phyloP scores from a whole-genome alignment of 1,140 invertebrate species.

The Apolygus lucorum region DNA sequence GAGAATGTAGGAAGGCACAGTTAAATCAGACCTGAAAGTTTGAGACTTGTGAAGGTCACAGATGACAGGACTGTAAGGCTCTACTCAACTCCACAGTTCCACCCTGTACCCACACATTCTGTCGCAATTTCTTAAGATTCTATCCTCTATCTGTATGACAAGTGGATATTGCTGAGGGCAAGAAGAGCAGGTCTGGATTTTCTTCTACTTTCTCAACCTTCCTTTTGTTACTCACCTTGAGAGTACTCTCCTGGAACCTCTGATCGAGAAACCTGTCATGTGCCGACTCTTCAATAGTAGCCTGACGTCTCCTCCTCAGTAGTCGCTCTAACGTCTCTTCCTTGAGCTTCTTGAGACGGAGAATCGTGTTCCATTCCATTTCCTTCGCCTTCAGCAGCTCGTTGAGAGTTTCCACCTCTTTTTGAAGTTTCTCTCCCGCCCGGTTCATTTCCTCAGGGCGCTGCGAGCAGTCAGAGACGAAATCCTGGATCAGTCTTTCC shows the following conservation, averaged over 20 bases:
- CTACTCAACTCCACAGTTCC: too few relatives aligned
- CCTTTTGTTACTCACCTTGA: conserved; percentile 8
- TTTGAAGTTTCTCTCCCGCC: conserved; percentile 47
- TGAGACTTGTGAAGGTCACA: too few relatives aligned
- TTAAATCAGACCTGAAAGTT: too few relatives aligned
- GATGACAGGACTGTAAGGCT: too few relatives aligned
- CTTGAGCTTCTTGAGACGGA: conserved; percentile 67
- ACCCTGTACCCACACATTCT: too few relatives aligned
- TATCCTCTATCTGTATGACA: too few relatives aligned
- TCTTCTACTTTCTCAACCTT: too few relatives aligned
- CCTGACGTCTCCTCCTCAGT: conserved; percentile 51
- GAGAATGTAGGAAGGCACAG: too few relatives aligned
- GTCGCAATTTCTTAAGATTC: too few relatives aligned
- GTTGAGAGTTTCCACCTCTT: conserved; percentile 55
- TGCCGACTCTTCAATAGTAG: background rate
- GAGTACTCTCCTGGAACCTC: too few relatives aligned
- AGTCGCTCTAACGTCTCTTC: conserved; percentile 64
- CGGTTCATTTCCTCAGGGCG: conserved; percentile 49
- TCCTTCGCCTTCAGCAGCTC: conserved; percentile 64
- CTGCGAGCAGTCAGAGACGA: conserved; percentile 47
- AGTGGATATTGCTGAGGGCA: too few relatives aligned
- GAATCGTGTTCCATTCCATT: conserved; percentile 72
- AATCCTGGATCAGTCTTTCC: conserved; percentile 46
- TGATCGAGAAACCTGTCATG: conserved; percentile 12
- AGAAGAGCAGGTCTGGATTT: too few relatives aligned